These are phyloP conservation scores for Pempheris klunzingeri DNA, from an alignment of 2,797 vertebrate species.

Conservation along the genomic window DNA sequence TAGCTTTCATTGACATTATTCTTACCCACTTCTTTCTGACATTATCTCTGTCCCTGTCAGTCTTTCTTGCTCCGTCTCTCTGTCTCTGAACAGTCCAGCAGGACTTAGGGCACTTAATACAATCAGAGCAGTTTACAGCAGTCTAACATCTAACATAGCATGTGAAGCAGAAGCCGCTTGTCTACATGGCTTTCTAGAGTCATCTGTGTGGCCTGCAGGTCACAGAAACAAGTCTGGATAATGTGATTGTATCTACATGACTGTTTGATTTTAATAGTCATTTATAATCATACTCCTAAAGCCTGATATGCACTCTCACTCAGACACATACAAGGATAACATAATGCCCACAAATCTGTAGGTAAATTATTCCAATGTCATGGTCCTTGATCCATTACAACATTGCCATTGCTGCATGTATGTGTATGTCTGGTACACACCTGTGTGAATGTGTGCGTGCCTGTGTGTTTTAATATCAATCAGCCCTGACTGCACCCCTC, in stretches of 20 bases:
- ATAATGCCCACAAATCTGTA: slow-evolving; percentile 30
- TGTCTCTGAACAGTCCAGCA: slow-evolving; percentile 17
- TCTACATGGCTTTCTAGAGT: slow-evolving; percentile 11
- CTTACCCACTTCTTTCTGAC: background rate
- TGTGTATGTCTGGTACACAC: slow-evolving; percentile 26
- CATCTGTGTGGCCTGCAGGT: slow-evolving; percentile 7
- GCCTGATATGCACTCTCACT: slow-evolving; percentile 3
- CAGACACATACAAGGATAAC: background rate
- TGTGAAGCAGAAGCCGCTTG: slow-evolving; percentile 13
- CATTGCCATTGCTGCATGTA: slow-evolving; percentile 23
- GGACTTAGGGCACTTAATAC: slow-evolving; percentile 43
- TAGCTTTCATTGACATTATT: slow-evolving; percentile 44
- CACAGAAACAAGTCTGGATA: slow-evolving; percentile 27
- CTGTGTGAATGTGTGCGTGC: slow-evolving; percentile 32
- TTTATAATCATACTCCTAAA: slow-evolving; percentile 13
- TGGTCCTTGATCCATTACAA: slow-evolving; percentile 18
- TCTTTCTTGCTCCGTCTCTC: background rate
- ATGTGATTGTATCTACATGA: slow-evolving; percentile 47
- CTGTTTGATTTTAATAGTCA: slow-evolving; percentile 37
- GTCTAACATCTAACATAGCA: slow-evolving; percentile 28
- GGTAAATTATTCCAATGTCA: slow-evolving; percentile 11
- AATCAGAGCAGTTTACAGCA: slow-evolving; percentile 46
- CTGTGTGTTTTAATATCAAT: slow-evolving; percentile 73
- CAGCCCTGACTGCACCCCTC: slow-evolving; percentile 14
- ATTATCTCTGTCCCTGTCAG: background rate